Percentiles rank a stretch among this genome's conserved stretches.
phyloP scores from a whole-genome alignment of 2,888 invertebrate genomes.

The Melangyna quadrimaculata region DNA sequence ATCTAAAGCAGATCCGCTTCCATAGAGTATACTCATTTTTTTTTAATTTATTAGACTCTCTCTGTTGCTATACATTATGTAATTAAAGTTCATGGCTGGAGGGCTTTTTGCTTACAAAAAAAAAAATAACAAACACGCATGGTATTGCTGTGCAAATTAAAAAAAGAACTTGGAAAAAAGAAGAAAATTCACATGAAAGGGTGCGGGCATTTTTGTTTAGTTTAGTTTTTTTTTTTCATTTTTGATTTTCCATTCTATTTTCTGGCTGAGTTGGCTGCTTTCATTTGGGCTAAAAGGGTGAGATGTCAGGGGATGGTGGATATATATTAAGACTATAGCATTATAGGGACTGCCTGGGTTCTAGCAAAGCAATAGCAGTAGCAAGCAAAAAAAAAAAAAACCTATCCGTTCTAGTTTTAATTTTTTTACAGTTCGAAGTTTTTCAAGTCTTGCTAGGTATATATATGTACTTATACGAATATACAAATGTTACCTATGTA shows the following conservation, averaged over 20 bases:
- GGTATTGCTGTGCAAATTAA: constrained; percentile 27
- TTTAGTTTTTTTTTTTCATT: constrained; percentile 25
- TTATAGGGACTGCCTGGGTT: constrained; percentile 44
- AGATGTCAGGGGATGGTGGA: constrained; percentile 18
- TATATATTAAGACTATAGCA: background rate
- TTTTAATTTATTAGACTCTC: background rate
- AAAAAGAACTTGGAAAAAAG: constrained; percentile 15
- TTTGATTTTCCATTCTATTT: constrained; percentile 16
- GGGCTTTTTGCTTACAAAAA: constrained; percentile 40
- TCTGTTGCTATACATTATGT: constrained; percentile 19
- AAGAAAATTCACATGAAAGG: constrained; percentile 46
- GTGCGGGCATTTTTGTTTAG: constrained; percentile 51
- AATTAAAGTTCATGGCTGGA: constrained; percentile 69
- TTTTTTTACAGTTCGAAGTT: constrained; percentile 51
- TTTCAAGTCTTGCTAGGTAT: background rate
- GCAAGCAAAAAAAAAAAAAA: background rate
- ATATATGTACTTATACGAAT: no score
- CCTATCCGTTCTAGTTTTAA: constrained; percentile 59
- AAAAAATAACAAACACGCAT: constrained; percentile 41
- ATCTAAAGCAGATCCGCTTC: background rate
- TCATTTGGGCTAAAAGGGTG: constrained; percentile 16
- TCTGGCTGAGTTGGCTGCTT: constrained; percentile 43
- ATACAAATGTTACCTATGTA: no score
- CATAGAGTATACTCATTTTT: background rate
- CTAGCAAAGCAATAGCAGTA: background rate